A percentile compares a stretch with the other conserved stretches of the same genome.
Evolutionary conservation across 2,113 vertebrate genomes (phyloP).

Genomic region (Thalassoma bifasciatum): DNA sequence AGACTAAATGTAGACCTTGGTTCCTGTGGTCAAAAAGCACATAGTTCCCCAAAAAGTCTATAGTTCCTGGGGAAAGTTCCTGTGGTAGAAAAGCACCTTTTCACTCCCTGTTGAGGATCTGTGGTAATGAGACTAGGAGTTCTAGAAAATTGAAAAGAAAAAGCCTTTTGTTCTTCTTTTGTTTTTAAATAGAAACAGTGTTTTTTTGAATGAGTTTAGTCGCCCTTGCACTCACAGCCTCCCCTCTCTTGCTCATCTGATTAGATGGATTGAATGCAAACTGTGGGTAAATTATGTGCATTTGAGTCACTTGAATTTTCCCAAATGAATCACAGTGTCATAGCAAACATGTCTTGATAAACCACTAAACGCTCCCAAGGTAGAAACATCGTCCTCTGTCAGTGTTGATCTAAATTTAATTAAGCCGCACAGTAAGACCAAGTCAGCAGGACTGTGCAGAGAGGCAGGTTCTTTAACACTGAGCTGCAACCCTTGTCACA

Average conservation of each 20-base stretch:
- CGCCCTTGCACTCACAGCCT: too few relatives aligned
- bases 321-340: not conserved
- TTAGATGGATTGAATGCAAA: not conserved
- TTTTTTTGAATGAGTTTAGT: too few relatives aligned
- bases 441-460: conserved; percentile 50
- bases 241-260: too few relatives aligned
- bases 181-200: too few relatives aligned
- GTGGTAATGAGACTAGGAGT: not conserved
- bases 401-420: conserved; percentile 67
- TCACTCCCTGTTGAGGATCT: not conserved
- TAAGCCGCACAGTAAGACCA: conserved; percentile 52
- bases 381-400: conserved; percentile 46
- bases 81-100: too few relatives aligned
- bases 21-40: not conserved
- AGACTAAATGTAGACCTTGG: too few relatives aligned
- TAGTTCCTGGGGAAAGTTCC: not conserved
- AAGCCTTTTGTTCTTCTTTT: too few relatives aligned
- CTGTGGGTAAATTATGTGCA: not conserved
- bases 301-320: not conserved
- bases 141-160: too few relatives aligned
- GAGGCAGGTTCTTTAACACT: conserved; percentile 57
- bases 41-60: not conserved
- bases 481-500: conserved; percentile 48
- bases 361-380: conserved; percentile 4
- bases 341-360: conserved; percentile 14